Percentiles rank a stretch among this genome's conserved stretches.
Evolutionary conservation across 2,888 invertebrate genomes (phyloP).

Genomic region (Ophion costatus): DNA sequence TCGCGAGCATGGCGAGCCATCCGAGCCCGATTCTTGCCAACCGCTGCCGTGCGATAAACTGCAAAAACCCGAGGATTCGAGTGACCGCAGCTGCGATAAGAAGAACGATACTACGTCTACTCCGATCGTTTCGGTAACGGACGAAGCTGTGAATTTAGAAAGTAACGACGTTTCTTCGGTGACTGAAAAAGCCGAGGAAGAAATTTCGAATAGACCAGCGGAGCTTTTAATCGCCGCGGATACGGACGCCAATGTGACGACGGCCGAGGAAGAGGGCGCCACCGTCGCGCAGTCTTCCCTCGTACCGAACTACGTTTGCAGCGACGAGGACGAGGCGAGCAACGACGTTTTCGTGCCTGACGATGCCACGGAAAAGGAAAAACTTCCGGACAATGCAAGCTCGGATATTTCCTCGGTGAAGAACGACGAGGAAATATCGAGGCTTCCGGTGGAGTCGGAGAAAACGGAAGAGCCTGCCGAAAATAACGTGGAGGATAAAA

Average conservation of each 20-base stretch:
- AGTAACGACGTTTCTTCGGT: conserved; percentile 10
- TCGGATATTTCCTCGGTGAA: conserved; percentile 40
- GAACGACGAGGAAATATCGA: conserved; percentile 31
- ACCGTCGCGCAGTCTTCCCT: conserved; percentile 60
- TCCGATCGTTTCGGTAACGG: background rate
- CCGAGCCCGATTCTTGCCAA: background rate
- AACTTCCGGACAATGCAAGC: conserved; percentile 27
- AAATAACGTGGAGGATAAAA: background rate
- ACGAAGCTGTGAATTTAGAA: background rate
- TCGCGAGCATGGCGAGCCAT: background rate
- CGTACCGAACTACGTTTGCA: conserved; percentile 69
- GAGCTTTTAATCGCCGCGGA: conserved; percentile 19
- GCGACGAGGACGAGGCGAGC: conserved; percentile 64
- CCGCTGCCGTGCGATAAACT: background rate
- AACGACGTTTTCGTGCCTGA: conserved; percentile 66
- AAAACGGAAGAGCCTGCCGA: background rate
- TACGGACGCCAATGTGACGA: background rate
- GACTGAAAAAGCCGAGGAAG: conserved; percentile 6
- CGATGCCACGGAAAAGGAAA: conserved; percentile 16
- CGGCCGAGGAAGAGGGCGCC: conserved; percentile 43
- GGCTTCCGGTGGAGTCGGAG: conserved; percentile 75
- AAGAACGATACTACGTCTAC: background rate
- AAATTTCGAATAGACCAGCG: background rate
- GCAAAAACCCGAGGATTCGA: conserved; percentile 12
- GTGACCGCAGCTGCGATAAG: background rate